Evolutionary conservation across 92 coral and sea anemone genomes (phyloP).

Genomic region (Metridium senile): DNA sequence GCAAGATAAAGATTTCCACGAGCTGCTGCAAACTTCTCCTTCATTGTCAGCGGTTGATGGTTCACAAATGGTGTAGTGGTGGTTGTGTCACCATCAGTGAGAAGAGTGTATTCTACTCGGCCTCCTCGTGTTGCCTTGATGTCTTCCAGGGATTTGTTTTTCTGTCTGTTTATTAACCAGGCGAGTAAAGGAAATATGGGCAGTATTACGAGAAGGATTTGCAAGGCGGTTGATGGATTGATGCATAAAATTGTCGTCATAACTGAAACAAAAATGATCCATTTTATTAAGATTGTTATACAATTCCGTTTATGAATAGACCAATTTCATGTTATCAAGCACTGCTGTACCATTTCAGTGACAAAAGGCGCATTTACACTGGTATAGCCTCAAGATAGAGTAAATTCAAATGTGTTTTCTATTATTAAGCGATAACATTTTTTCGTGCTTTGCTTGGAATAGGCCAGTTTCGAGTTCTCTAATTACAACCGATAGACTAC

Average conservation of each 20-base stretch:
- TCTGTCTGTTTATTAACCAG: constrained; percentile 12
- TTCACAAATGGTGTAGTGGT: neutral
- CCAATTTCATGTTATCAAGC: too few relatives aligned
- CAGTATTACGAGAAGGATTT: neutral
- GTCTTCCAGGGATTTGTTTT: neutral
- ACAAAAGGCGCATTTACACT: too few relatives aligned
- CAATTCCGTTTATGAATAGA: too few relatives aligned
- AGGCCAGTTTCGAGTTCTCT: too few relatives aligned
- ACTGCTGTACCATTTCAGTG: too few relatives aligned
- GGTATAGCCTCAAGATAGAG: too few relatives aligned
- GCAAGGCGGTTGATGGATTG: constrained; percentile 15
- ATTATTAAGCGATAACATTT: too few relatives aligned
- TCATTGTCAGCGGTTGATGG: neutral
- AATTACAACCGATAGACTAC: too few relatives aligned
- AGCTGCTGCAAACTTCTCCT: constrained; percentile 30
- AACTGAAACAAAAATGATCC: constrained; percentile 10
- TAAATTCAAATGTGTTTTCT: too few relatives aligned
- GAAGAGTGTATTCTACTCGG: constrained; percentile 13
- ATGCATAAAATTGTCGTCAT: constrained; percentile 18
- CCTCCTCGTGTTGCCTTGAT: neutral
- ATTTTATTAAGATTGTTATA: too few relatives aligned
- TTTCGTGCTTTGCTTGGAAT: too few relatives aligned
- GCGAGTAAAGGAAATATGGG: constrained; percentile 16
- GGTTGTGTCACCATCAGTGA: constrained; percentile 14
- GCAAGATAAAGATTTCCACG: constrained; percentile 16